Evolutionary conservation across 2,797 vertebrate species (phyloP).

Genomic region (Mormyrus proboscirostris): DNA sequence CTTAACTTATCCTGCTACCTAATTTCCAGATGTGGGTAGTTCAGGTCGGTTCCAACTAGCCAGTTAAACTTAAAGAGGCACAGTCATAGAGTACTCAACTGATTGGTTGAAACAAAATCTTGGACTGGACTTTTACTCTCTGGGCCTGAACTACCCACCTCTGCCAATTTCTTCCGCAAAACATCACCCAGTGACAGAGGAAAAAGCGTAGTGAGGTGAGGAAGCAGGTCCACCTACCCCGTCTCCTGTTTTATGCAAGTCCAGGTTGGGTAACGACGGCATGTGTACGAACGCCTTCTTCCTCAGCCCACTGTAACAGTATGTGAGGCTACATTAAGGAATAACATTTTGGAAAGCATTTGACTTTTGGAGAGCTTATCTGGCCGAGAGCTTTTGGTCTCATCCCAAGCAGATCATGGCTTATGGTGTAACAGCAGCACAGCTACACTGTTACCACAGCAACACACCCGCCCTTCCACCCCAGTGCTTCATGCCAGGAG

Average conservation of each 20-base stretch:
- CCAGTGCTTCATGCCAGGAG: neutral
- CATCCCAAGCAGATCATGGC: neutral
- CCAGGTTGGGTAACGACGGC: constrained; percentile 90
- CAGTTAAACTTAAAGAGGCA: neutral
- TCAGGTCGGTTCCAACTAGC: neutral
- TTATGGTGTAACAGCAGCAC: neutral
- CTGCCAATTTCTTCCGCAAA: neutral
- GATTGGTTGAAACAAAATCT: neutral
- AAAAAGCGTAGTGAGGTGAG: neutral
- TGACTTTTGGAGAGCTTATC: neutral
- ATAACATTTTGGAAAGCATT: neutral
- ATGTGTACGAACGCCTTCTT: constrained; percentile 96
- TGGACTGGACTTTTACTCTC: neutral
- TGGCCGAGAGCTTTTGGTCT: neutral
- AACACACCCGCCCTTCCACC: neutral
- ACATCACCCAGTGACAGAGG: neutral
- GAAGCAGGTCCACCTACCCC: constrained; percentile 63
- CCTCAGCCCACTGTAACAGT: constrained; percentile 97
- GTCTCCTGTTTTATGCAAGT: constrained; percentile 86
- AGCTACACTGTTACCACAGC: neutral
- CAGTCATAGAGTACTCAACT: neutral
- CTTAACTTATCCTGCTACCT: neutral
- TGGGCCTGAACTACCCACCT: neutral
- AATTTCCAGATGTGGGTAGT: neutral
- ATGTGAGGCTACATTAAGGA: constrained; percentile 81